Conservation (phyloP, 1,140 invertebrate species). For the Neotoxoptera formosana region DNA sequence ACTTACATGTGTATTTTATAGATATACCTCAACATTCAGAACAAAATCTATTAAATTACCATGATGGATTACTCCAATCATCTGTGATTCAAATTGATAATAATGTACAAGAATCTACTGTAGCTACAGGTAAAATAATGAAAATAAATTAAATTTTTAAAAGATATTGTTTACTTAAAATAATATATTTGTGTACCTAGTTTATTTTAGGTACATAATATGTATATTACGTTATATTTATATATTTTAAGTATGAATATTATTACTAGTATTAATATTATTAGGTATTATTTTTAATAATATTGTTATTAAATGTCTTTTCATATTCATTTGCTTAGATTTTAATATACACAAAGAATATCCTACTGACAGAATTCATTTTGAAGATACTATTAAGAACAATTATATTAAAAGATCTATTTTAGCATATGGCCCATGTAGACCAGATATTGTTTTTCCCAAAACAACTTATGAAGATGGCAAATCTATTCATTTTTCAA, state of each 20-base stretch:
- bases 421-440: constrained; percentile 5
- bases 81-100: neutral
- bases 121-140: neutral
- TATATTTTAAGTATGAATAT: too few relatives aligned
- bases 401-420: neutral
- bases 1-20: neutral
- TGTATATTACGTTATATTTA: neutral
- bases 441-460: constrained; percentile 12
- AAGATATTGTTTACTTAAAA: neutral
- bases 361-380: constrained; percentile 23
- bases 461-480: neutral
- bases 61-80: neutral
- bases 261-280: neutral
- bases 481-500: neutral
- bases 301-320: neutral
- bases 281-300: neutral
- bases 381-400: neutral
- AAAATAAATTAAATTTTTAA: neutral
- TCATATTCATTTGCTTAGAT: neutral
- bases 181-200: neutral
- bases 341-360: neutral
- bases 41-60: neutral
- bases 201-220: neutral
- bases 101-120: neutral
- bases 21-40: neutral